phyloP scores from a whole-genome alignment of 2,888 invertebrate species.

The Melinopterus prodromus region DNA sequence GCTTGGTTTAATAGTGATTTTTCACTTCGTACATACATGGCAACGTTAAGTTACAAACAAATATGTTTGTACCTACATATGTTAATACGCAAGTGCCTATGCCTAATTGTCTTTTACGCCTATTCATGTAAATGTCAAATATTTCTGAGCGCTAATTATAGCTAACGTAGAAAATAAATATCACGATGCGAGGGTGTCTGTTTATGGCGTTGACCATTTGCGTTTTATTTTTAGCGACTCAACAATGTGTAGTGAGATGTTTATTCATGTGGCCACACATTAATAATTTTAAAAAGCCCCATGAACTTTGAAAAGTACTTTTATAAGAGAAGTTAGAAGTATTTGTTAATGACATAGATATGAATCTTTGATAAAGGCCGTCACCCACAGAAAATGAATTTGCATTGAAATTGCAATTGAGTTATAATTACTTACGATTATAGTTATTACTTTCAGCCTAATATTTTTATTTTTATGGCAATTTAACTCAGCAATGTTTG shows the following conservation, averaged over 20 bases:
- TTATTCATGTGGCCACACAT: too few species aligned
- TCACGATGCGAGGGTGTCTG: not conserved
- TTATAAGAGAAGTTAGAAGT: not conserved
- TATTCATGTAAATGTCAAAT: not conserved
- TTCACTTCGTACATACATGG: not conserved
- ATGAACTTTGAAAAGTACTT: not conserved
- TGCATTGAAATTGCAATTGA: not conserved
- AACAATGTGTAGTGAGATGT: not conserved
- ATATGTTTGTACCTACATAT: conserved; percentile 11
- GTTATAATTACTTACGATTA: not conserved
- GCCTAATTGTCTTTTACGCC: not conserved
- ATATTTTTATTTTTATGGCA: too few species aligned
- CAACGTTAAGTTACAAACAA: conserved; percentile 12
- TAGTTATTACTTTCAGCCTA: not conserved
- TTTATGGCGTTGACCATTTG: not conserved
- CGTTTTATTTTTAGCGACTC: not conserved
- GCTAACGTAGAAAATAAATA: not conserved
- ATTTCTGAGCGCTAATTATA: not conserved
- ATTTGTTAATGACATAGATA: not conserved
- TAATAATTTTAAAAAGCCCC: not conserved
- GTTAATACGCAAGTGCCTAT: not conserved
- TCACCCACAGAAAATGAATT: not conserved
- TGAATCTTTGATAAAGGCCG: not conserved
- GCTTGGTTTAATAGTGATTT: conserved; percentile 7
- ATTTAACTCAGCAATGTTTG: too few species aligned